Evolutionary conservation across 2,888 invertebrate genomes (phyloP), one percentile per base, ranked within the genome.

Genomic region (Pseudanteris insignis): DNA sequence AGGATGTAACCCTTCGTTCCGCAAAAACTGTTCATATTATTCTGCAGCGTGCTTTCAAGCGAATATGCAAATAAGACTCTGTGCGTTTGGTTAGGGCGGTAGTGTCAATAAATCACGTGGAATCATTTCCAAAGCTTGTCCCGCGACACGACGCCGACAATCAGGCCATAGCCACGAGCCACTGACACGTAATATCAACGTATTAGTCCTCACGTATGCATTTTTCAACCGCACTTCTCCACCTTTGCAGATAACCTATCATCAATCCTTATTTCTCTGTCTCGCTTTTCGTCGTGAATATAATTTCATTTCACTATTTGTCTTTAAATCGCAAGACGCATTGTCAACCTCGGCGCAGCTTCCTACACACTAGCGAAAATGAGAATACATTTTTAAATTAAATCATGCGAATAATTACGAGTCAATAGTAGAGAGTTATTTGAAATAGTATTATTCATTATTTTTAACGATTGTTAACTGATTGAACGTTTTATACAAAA

Each of bases 101-200:
- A 55, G 65, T 57, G 70, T 69, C 70, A 70, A 74, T 74, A 74
- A 74, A 73, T 73, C 74, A 74, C 66, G 43, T 62, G 58, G 70
- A 71, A 73, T 74, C 70, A 69, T 67, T 69, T 63, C 65, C 64
- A 70, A 70, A 69, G 67, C 63, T 61, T 48, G 65, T 65, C 64
- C 60, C 60, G 65, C 54, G 62, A 57, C 50, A 60, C 63, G 64
- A 61, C 54, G 64, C 64, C 61, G 63, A 61, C 54, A 64, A 64
- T 57, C 63, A 63, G 63, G 58, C 55, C 46, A 43, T 55, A 60
- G 59, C 64, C 54, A 65, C 66, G 62, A 64, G 57, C 55, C 59
- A 44, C 51, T 60, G 64, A 66, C 65, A 65, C 59, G 44, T 51
- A 47, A 50, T 58, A 54, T 54, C 51, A 40, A 40, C 50, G 46